phyloP scores from a whole-genome alignment of 2,888 invertebrate species.

The Kryphioiulus occultus region DNA sequence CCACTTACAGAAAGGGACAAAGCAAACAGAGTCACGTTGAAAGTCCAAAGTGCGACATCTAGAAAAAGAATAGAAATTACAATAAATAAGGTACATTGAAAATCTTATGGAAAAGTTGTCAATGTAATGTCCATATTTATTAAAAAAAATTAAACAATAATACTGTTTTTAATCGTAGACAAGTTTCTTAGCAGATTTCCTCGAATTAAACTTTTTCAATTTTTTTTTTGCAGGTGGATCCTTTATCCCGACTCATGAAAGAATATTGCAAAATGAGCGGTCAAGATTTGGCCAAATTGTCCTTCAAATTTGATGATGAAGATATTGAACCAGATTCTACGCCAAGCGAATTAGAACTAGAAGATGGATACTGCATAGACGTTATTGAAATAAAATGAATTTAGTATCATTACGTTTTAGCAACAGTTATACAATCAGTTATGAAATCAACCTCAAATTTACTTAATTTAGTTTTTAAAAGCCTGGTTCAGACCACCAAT shows the following conservation, averaged over 20 bases:
- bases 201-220: too few relatives aligned
- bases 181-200: too few relatives aligned
- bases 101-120: not conserved
- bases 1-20: not conserved
- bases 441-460: too few relatives aligned
- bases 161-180: too few relatives aligned
- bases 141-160: too few relatives aligned
- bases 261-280: not conserved
- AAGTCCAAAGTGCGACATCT: not conserved
- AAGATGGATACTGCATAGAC: conserved; percentile 69
- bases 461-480: too few relatives aligned
- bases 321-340: conserved; percentile 63
- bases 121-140: too few relatives aligned
- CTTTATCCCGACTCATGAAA: not conserved
- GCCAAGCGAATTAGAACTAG: conserved; percentile 65
- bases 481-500: too few relatives aligned
- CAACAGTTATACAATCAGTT: too few relatives aligned
- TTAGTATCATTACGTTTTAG: too few relatives aligned
- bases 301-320: conserved; percentile 69
- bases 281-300: conserved; percentile 60
- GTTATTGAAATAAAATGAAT: conserved; percentile 53
- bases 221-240: conserved; percentile 26
- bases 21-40: not conserved
- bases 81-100: not conserved
- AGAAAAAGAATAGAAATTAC: not conserved